Percentiles rank a stretch among this genome's conserved stretches.
Conservation (phyloP, 2,113 vertebrate species). For the Lophochroa leadbeateri region DNA sequence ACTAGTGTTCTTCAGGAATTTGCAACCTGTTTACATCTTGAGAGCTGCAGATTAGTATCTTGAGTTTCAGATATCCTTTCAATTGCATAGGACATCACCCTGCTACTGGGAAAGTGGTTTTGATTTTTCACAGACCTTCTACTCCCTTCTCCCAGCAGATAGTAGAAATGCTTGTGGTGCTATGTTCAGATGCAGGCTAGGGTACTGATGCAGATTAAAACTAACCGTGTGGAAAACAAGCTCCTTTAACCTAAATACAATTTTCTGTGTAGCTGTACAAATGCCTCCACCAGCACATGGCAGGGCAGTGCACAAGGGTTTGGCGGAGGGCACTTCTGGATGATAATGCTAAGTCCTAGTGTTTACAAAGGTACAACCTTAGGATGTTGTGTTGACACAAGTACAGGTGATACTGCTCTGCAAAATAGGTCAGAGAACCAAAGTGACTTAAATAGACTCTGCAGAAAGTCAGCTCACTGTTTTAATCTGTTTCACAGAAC, state of each 20-base stretch:
- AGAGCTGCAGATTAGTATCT: background rate
- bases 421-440: background rate
- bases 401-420: background rate
- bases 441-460: background rate
- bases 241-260: background rate
- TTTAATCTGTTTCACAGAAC: background rate
- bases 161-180: background rate
- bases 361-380: background rate
- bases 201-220: background rate
- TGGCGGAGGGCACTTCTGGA: background rate
- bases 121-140: background rate
- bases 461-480: background rate
- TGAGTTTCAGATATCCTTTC: background rate
- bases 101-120: background rate
- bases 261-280: background rate
- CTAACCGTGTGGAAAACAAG: background rate
- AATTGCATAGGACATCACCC: background rate
- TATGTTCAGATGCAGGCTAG: background rate
- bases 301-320: fast-evolving
- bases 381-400: background rate
- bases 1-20: background rate
- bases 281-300: background rate
- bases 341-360: background rate
- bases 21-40: background rate
- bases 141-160: background rate